These are phyloP conservation scores for Lophura nycthemera DNA, from an alignment of 2,113 vertebrate species.

Conservation along the genomic window DNA sequence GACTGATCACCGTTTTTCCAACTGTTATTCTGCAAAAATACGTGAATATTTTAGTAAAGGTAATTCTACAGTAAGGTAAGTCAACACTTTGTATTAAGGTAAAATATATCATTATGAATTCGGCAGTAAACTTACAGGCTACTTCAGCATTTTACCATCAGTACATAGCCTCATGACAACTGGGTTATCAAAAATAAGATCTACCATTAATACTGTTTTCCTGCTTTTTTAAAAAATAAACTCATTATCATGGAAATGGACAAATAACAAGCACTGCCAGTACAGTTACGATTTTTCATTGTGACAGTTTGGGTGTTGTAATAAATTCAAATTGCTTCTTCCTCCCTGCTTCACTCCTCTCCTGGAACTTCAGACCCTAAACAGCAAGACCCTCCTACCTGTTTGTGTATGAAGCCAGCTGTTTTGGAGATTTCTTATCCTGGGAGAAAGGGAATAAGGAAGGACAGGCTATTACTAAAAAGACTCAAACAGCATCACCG, in stretches of 20 bases:
- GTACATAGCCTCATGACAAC: not conserved
- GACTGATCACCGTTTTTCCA: slow-evolving; percentile 77
- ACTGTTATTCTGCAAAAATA: slow-evolving; percentile 74
- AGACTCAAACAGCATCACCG: not conserved
- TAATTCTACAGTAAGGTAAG: not conserved
- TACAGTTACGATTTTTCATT: not conserved
- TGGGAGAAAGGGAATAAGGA: slow-evolving; percentile 50
- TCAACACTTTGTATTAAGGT: not conserved
- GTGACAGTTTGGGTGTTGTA: not conserved
- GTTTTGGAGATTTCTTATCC: slow-evolving; percentile 85
- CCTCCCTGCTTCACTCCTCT: not conserved
- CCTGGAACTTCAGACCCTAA: not conserved
- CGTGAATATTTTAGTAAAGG: not conserved
- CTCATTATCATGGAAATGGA: not conserved
- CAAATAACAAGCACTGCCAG: not conserved
- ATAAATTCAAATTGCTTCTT: not conserved
- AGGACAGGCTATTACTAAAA: not conserved
- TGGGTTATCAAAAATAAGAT: not conserved
- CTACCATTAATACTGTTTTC: not conserved
- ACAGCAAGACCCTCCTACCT: slow-evolving; percentile 71
- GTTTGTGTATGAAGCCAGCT: slow-evolving; percentile 80
- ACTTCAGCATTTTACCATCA: not conserved
- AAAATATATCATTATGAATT: not conserved
- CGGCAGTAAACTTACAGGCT: not conserved
- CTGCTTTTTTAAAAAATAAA: not conserved